Evolutionary conservation across 2,797 vertebrate genomes (phyloP), one percentile per base, ranked within the genome.

Genomic region (Acropternis orthonyx): DNA sequence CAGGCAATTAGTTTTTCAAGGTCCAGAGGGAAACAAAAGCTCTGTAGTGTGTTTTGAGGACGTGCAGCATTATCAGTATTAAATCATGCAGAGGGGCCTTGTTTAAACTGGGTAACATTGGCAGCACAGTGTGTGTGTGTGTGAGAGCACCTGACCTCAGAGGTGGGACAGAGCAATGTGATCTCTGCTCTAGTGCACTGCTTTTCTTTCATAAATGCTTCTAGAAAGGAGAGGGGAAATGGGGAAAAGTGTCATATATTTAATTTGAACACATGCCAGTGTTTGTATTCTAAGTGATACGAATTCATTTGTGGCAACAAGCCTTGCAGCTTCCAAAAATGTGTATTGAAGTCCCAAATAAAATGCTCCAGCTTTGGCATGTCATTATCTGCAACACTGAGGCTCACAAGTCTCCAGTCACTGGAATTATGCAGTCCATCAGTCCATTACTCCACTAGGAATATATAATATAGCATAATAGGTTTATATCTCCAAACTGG

Each of bases 131-230:
- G n/a, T n/a, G n/a, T 28, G 2, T 3, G 41, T 6, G 5, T 4
- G 46, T 11, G 34, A 6, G 55, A 30, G 39, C 8, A 0, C 28
- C 49, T 30, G 61, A 16, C 8, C 58, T 3, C 11, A 7, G 5
- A 3, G 18, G 15, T 27, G 2, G 9, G 37, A 5, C 7, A 7
- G 28, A 36, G n/a, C 26, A 17, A 1, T 1, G 2, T 2, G 22
- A 8, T 7, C 8, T 7, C 6, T 26, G 1, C 22, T 22, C 37
- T 66, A 48, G 15, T 16, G 4, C 1, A 1, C 17, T 7, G 1
- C 56, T 55, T 23, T 17, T 16, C 17, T 27, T 39, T 51, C 32
- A 3, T 14, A 12, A 51, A 22, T 16, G 16, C 32, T n/a, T 3
- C 3, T 7, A 23, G 7, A n/a, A 41, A 26, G 0, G 8, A 8